A percentile compares a stretch with the other conserved stretches of the same genome.
These are phyloP conservation scores for Phrynocephalus versicolor DNA, from an alignment of 2,113 vertebrate genomes.

Conservation along the genomic window DNA sequence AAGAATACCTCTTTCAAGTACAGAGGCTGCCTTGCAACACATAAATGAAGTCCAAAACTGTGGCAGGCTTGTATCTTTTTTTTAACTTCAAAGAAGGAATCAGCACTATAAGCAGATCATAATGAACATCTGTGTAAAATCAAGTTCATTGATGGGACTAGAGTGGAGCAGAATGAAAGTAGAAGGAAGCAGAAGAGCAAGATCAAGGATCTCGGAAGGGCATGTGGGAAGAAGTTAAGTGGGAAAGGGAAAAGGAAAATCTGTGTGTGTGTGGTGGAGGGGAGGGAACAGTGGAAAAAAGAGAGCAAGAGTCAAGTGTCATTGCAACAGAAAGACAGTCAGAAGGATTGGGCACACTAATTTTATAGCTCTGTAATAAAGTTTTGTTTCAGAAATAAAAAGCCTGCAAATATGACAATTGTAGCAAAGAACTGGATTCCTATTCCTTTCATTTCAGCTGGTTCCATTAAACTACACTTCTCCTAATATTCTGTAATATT, in stretches of 20 bases:
- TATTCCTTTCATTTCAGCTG: too few relatives aligned
- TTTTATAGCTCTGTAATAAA: too few relatives aligned
- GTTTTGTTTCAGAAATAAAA: too few relatives aligned
- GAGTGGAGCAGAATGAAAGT: background rate
- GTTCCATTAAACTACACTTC: too few relatives aligned
- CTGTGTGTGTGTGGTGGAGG: too few relatives aligned
- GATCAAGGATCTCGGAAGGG: background rate
- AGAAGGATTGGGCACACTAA: too few relatives aligned
- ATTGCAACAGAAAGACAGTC: too few relatives aligned
- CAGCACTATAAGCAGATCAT: too few relatives aligned
- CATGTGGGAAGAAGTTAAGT: background rate
- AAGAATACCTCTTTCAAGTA: background rate
- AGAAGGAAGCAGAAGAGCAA: background rate
- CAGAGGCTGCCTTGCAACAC: background rate
- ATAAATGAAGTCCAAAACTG: background rate
- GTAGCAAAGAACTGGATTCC: too few relatives aligned
- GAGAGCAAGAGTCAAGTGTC: background rate
- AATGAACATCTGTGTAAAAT: background rate
- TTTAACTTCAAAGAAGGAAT: background rate
- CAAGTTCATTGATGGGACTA: background rate
- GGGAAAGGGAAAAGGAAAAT: too few relatives aligned
- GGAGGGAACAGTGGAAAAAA: background rate
- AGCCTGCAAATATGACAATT: too few relatives aligned
- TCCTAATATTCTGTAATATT: too few relatives aligned
- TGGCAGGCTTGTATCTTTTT: background rate